Evolutionary conservation across 2,797 vertebrate genomes (phyloP), one percentile per base, ranked within the genome.

Genomic region (Coilia nasus): DNA sequence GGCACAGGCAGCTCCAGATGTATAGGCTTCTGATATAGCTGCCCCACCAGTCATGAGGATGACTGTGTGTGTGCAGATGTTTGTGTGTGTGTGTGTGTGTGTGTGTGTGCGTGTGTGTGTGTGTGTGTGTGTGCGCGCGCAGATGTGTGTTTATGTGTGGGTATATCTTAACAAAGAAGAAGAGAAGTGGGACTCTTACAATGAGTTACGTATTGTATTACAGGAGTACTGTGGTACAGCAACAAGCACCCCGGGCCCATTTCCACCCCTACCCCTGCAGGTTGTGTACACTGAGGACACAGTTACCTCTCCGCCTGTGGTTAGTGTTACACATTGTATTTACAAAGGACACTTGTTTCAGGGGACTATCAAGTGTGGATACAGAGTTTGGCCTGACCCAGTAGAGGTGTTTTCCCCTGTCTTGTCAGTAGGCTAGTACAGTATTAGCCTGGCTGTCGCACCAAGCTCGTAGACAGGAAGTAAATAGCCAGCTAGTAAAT

Each of bases 61-160:
- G 31, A 21, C 5, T 31, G 28, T 71, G 28, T 31, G 64, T 71
- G 62, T 67, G 62, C n/a, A 1, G 23, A 21, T 71, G 25, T 71
- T 21, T 31, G 64, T 31, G 64, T 71, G 64, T 71, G 64, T 31
- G 64, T 71, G 19, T 25, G 87, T 31, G 57, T 84, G 46, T 28
- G 44, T 71, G 28, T 47, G 83, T 75, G 82, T 82, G 50, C 31
- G 54, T 60, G 54, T 82, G 25, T 80, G 87, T 87, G 87, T 86
- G 84, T 84, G 28, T 17, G 85, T 31, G 60, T 85, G 31, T 31
- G 28, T 71, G 28, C 17, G 28, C 35, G 62, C 28, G 62, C 9
- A 14, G 7, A 14, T 71, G 19, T 71, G 25, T 31, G 10, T 28
- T 25, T 31, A 21, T 71, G 64, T 71, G 25, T 71, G 64, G 7